Evolutionary conservation across 1,140 invertebrate genomes (phyloP).

Genomic region (Cydia fagiglandana): DNA sequence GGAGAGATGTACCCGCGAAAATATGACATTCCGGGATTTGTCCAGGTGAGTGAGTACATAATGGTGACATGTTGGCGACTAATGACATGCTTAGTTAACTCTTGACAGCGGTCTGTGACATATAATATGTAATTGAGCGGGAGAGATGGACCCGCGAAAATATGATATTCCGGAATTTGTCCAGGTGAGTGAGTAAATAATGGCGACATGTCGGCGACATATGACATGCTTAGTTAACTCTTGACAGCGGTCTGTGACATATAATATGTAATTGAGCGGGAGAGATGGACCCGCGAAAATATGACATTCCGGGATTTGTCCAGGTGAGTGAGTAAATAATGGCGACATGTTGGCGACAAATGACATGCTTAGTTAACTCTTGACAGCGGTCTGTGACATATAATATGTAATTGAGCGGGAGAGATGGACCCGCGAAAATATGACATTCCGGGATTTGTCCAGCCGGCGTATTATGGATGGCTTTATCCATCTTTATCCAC

Average conservation of each 20-base stretch:
- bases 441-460: conserved; percentile 65
- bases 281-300: conserved; percentile 69
- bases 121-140: no score
- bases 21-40: no score
- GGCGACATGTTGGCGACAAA: conserved; percentile 48
- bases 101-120: no score
- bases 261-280: conserved; percentile 69
- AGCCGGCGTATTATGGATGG: no score
- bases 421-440: conserved; percentile 46
- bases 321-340: conserved; percentile 34
- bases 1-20: conserved; percentile 41
- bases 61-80: no score
- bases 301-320: conserved; percentile 65
- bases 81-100: no score
- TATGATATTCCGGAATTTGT: conserved; percentile 65
- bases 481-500: no score
- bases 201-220: conserved; percentile 5
- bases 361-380: conserved; percentile 36
- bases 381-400: background rate
- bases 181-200: background rate
- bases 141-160: conserved; percentile 40
- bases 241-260: background rate
- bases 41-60: no score
- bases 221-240: no score
- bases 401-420: no score